Evolutionary conservation across 2,888 invertebrate species (phyloP).

Genomic region (Labia minor): DNA sequence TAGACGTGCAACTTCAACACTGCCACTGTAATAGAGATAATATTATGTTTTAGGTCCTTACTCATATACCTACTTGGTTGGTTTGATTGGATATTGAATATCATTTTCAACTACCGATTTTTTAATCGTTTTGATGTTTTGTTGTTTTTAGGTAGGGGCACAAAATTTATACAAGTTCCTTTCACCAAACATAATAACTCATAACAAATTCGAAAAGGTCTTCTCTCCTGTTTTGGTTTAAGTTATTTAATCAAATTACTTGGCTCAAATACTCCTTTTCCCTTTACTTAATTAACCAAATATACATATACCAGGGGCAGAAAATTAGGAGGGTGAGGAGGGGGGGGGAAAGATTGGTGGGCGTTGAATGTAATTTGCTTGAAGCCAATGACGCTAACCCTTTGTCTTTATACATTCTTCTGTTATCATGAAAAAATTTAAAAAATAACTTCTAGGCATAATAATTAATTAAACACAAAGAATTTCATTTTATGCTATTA

Average conservation of each 20-base stretch:
- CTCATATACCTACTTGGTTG: no score
- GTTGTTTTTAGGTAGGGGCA: no score
- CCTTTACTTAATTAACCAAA: not conserved
- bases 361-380: not conserved
- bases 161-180: no score
- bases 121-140: no score
- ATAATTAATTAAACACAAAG: constrained; percentile 1
- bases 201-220: not conserved
- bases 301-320: not conserved
- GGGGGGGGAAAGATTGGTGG: no score
- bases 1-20: no score
- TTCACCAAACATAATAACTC: not conserved
- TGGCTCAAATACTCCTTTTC: not conserved
- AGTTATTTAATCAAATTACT: not conserved
- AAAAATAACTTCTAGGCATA: not conserved
- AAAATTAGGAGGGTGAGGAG: no score
- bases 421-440: not conserved
- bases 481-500: not conserved
- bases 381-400: not conserved
- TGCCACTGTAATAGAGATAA: no score
- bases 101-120: no score
- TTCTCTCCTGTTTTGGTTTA: not conserved
- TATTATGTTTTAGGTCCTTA: no score
- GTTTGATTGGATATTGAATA: no score
- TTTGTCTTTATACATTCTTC: not conserved